phyloP scores from a whole-genome alignment of 2,888 invertebrate species.

The Polyploca ridens region DNA sequence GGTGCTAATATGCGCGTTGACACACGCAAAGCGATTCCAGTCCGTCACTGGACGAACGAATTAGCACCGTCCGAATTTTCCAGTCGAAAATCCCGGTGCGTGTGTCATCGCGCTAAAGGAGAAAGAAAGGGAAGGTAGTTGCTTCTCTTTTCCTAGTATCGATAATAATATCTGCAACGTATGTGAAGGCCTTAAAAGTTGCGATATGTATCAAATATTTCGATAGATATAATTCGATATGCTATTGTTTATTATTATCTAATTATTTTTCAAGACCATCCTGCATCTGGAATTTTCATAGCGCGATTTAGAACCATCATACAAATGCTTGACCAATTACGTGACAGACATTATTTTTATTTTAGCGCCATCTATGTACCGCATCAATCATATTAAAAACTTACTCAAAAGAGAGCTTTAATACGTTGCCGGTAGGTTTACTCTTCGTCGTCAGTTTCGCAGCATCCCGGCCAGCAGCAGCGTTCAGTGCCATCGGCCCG shows the following conservation, averaged over 20 bases:
- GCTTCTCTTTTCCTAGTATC: no score
- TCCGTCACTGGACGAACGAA: no score
- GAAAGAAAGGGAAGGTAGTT: no score
- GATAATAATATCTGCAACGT: no score
- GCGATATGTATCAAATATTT: constrained; percentile 2
- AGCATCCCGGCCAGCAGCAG: constrained; percentile 89
- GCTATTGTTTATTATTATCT: background rate
- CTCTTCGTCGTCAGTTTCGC: constrained; percentile 78
- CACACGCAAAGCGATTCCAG: no score
- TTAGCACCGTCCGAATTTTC: no score
- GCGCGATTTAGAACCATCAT: background rate
- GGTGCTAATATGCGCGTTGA: no score
- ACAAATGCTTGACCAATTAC: background rate
- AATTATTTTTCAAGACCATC: background rate
- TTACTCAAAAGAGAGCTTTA: background rate
- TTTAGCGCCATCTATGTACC: constrained; percentile 7
- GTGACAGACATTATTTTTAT: background rate
- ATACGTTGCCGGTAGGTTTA: constrained; percentile 32
- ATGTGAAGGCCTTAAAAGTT: background rate
- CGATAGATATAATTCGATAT: constrained; percentile 5
- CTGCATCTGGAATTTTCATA: background rate
- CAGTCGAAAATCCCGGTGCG: no score
- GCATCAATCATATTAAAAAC: background rate
- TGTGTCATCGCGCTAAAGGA: no score
- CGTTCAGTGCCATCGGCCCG: constrained; percentile 93